Base-by-base conservation (phyloP, 1,140 invertebrate genomes). In the Eriosoma lanigerum region DNA sequence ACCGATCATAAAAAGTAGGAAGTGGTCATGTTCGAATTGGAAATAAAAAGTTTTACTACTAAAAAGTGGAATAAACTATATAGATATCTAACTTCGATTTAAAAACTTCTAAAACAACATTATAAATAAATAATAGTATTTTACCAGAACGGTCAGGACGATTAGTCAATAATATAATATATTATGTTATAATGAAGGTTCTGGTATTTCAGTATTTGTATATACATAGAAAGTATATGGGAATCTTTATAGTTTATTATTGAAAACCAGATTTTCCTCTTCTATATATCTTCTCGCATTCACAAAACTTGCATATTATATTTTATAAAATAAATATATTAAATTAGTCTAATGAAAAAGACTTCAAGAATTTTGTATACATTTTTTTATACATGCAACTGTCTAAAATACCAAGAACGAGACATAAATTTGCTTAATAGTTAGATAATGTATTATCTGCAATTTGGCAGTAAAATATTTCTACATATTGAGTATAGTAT, bases 191-290 rank as follows among this genome's bases (percentile, higher is more conserved):
- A 10, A 8, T 3, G 21, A 24, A 56, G 21, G 10, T 24, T 17
- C n/a, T 24, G n/a, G 24, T 17, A 0, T 19, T 21, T n/a, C 54
- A 8, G 52, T 21, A 19, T 54, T n/a, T 6, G 29, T 9, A 19
- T 12, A 48, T 48, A 48, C 32, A 38, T 46, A 52, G 68, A 52
- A 50, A 72, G 48, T 52, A 38, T 48, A 72, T 52, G 48, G 10
- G 48, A 72, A 52, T 52, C 24, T 38, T 38, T 38, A 38, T 38
- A 38, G 32, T 72, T 70, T 66, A 66, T 66, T 66, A 70, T 29
- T 52, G 48, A 24, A 62, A 72, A 72, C 68, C 68, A 29, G 68
- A 50, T 72, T 72, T 72, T 72, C 46, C 48, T 72, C 68, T 72
- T 72, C 48, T 3, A 38, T 38, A 38, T 38, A 52, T 50, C 48